Evolutionary conservation across 2,113 vertebrate genomes (phyloP).

Genomic region (Limanda limanda): DNA sequence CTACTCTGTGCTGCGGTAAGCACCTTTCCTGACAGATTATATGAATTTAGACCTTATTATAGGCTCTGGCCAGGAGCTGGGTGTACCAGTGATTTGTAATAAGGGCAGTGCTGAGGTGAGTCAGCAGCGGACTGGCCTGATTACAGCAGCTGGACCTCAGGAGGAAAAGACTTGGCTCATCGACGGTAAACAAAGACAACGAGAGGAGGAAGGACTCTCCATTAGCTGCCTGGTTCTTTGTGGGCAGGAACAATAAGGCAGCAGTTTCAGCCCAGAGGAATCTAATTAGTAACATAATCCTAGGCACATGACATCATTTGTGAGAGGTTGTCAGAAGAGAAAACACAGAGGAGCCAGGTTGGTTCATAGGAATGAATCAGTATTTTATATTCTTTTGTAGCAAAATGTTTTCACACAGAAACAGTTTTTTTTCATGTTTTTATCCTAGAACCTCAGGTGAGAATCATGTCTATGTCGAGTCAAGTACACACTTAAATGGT

Average conservation of each 20-base stretch:
- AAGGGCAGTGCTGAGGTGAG: slow-evolving; percentile 77
- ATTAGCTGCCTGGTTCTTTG: slow-evolving; percentile 7
- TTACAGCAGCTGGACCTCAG: slow-evolving; percentile 67
- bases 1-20: slow-evolving; percentile 74
- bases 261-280: background rate
- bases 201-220: slow-evolving; percentile 27
- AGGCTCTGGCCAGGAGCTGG: slow-evolving; percentile 70
- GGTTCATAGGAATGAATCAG: slow-evolving; percentile 77
- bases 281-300: slow-evolving; percentile 19
- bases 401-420: slow-evolving; percentile 84
- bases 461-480: slow-evolving; percentile 77
- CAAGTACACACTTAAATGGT: slow-evolving; percentile 76
- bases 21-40: slow-evolving; percentile 79
- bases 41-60: slow-evolving; percentile 80
- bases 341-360: slow-evolving; percentile 67
- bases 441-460: slow-evolving; percentile 75
- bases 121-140: slow-evolving; percentile 70
- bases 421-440: slow-evolving; percentile 64
- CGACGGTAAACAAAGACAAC: slow-evolving; percentile 52
- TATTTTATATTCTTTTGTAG: slow-evolving; percentile 84
- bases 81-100: slow-evolving; percentile 77
- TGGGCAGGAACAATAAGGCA: background rate
- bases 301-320: background rate
- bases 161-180: slow-evolving; percentile 57
- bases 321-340: slow-evolving; percentile 29